Conservation (phyloP, 53 echinoderm and acorn worm species). For the Antedon mediterranea region DNA sequence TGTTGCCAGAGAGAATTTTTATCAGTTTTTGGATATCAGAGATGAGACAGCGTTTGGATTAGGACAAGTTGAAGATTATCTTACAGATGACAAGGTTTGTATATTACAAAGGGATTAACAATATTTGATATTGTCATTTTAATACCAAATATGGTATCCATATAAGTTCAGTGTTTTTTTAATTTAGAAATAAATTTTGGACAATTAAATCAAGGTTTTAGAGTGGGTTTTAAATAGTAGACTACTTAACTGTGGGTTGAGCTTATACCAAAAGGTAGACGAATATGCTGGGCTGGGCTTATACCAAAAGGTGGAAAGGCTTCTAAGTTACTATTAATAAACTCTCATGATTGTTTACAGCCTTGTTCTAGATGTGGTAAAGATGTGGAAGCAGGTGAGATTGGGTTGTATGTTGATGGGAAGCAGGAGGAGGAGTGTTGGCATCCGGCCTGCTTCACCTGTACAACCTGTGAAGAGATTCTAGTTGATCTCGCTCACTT, state of each 20-base stretch:
- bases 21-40: conserved; percentile 75
- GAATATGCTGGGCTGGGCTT: too few relatives aligned
- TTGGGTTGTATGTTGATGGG: conserved; percentile 78
- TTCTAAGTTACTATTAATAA: too few relatives aligned
- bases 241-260: too few relatives aligned
- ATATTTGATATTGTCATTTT: too few relatives aligned
- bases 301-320: too few relatives aligned
- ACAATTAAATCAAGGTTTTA: too few relatives aligned
- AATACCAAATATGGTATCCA: too few relatives aligned
- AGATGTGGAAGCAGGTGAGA: conserved; percentile 83
- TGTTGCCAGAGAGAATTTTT: conserved; percentile 62
- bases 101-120: too few relatives aligned
- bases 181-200: too few relatives aligned
- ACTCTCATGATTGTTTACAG: conserved; percentile 6
- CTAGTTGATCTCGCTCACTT: conserved; percentile 85
- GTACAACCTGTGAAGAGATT: conserved; percentile 71
- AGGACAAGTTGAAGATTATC: conserved; percentile 75
- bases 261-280: too few relatives aligned
- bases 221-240: too few relatives aligned
- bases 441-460: conserved; percentile 93
- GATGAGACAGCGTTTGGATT: conserved; percentile 83
- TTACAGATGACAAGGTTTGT: conserved; percentile 81
- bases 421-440: conserved; percentile 81
- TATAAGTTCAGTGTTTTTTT: too few relatives aligned
- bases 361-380: conserved; percentile 90